A percentile compares a stretch with the other conserved stretches of the same genome.
phyloP scores from a whole-genome alignment of 2,888 invertebrate species.

The Argyresthia albistria region DNA sequence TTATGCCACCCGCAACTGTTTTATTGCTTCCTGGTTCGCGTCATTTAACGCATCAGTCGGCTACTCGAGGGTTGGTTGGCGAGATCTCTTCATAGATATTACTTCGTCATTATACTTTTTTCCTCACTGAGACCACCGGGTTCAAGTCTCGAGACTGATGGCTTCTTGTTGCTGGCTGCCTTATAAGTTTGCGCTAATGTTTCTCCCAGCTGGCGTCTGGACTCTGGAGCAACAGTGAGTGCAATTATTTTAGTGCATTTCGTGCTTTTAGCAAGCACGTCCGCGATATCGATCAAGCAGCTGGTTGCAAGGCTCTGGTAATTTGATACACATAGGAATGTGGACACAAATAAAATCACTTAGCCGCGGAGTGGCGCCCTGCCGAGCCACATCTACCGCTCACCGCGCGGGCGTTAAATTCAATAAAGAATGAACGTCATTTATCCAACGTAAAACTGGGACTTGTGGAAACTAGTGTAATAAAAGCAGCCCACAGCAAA shows the following conservation, averaged over 20 bases:
- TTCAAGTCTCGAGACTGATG: background rate
- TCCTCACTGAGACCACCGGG: background rate
- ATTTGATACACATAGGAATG: constrained; percentile 69
- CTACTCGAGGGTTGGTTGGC: constrained; percentile 20
- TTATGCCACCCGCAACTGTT: constrained; percentile 36
- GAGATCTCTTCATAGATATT: background rate
- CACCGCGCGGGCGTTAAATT: constrained; percentile 34
- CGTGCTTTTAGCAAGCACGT: constrained; percentile 46
- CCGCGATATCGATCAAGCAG: constrained; percentile 61
- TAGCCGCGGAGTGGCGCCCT: constrained; percentile 63
- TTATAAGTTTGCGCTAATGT: constrained; percentile 1
- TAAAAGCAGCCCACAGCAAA: constrained; percentile 47
- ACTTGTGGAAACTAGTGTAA: constrained; percentile 33
- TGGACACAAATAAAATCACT: constrained; percentile 72
- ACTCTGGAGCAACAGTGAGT: background rate
- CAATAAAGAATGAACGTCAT: constrained; percentile 48
- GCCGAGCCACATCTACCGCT: constrained; percentile 53
- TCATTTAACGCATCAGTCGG: constrained; percentile 40
- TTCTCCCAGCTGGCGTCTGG: background rate
- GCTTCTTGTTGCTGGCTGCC: background rate
- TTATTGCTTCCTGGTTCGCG: constrained; percentile 33
- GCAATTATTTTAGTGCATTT: constrained; percentile 23
- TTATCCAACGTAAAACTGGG: constrained; percentile 36
- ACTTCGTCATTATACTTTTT: constrained; percentile 1
- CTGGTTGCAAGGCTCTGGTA: constrained; percentile 51